Evolutionary conservation across 1,140 invertebrate genomes (phyloP).

Genomic region (Cydia amplana): DNA sequence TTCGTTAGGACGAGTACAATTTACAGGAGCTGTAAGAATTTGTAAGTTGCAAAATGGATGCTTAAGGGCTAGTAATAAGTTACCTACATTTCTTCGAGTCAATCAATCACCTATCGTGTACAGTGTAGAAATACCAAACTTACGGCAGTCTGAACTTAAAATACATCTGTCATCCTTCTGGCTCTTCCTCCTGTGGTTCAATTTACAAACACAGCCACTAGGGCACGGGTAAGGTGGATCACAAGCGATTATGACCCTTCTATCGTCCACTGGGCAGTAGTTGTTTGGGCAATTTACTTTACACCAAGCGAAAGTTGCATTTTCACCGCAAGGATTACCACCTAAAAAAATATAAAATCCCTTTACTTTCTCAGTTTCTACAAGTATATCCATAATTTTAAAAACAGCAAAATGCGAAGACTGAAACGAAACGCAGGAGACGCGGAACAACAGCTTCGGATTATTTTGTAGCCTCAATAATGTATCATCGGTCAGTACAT

Average conservation of each 20-base stretch:
- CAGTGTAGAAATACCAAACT: slow-evolving; percentile 35
- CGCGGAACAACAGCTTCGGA: too few species aligned
- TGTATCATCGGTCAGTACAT: too few species aligned
- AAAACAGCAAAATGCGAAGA: too few species aligned
- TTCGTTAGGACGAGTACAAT: slow-evolving; percentile 49
- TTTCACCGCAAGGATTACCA: slow-evolving; percentile 39
- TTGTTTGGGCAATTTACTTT: slow-evolving; percentile 47
- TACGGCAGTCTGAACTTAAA: slow-evolving; percentile 54
- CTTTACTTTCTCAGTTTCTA: background rate
- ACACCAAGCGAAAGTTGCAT: slow-evolving; percentile 49
- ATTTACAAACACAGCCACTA: slow-evolving; percentile 50
- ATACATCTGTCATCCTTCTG: slow-evolving; percentile 47
- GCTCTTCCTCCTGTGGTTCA: slow-evolving; percentile 44
- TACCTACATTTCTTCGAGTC: too few species aligned
- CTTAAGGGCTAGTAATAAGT: slow-evolving; percentile 5
- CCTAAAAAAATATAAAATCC: background rate
- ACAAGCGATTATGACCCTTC: slow-evolving; percentile 43
- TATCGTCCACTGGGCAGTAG: slow-evolving; percentile 53
- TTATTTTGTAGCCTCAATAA: too few species aligned
- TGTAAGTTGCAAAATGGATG: background rate
- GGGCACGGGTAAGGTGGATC: slow-evolving; percentile 45
- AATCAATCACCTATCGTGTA: too few species aligned
- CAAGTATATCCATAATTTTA: background rate
- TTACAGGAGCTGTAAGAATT: slow-evolving; percentile 45
- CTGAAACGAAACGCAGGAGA: too few species aligned